Base-by-base conservation (phyloP, 2,113 vertebrate genomes). In the Tamias sibiricus region DNA sequence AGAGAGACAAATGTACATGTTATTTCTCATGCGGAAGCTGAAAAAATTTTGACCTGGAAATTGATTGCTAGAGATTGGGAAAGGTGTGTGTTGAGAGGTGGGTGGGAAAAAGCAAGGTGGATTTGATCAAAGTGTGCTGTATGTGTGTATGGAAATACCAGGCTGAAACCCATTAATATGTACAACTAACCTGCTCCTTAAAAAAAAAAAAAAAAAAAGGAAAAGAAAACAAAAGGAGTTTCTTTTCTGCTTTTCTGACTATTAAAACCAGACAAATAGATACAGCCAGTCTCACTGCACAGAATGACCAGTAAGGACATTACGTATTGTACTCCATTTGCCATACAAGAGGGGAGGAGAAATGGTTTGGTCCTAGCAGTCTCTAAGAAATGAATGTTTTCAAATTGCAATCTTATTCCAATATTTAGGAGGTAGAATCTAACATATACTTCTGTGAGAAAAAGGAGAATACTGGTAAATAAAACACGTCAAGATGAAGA, bases 251-350 rank as follows among this genome's bases (percentile, higher is more conserved):
- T 82, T 90, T 83, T 74, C 5, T 8, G 49, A 35, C 14, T 26
- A 52, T 87, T 90, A 75, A 72, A 87, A n/a, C 1, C 17, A 90
- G 26, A 59, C 7, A 90, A 10, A 7, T 59, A 40, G 32, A 22
- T 7, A 49, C 28, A 28, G 12, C 0, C 16, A 30, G 12, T 4
- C 47, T 71, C 30, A 32, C 42, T 3, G 19, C 5, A 20, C 1
- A 44, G 10, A 5, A 5, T 9, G 52, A 59, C 12, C 22, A 84
- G 1, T 3, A 90, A 35, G 66, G 20, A 42, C 4, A 37, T 12
- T 20, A 16, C 8, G 0, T 22, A 1, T 12, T 35, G 20, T n/a
- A 14, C 26, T 37, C 20, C 44, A 76, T 16, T 2, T 3, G 3
- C 1, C 52, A 75, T 71, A 40, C 3, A 49, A n/a, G 26, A 10